Evolutionary conservation across 2,888 invertebrate genomes (phyloP).

Genomic region (Drosophila suboccidentalis): DNA sequence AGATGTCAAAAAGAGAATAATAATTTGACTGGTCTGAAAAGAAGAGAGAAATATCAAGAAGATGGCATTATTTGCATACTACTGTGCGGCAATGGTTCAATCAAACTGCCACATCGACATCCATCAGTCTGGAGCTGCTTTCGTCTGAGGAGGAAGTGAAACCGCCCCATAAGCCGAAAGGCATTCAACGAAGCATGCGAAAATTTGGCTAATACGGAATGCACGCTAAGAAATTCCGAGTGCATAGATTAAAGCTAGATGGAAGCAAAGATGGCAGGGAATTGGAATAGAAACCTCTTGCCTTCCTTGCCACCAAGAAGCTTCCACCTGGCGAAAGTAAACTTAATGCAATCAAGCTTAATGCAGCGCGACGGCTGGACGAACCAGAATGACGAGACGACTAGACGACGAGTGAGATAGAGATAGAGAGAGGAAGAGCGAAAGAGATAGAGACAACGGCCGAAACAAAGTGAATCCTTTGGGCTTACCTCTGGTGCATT

Average conservation of each 20-base stretch:
- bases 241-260: conserved; percentile 71
- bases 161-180: conserved; percentile 30
- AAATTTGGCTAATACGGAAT: conserved; percentile 80
- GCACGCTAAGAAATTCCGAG: conserved; percentile 75
- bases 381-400: conserved; percentile 37
- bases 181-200: conserved; percentile 72
- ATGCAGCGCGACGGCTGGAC: conserved; percentile 73
- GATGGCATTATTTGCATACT: conserved; percentile 17
- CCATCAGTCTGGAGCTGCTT: conserved; percentile 18
- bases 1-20: neutral
- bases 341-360: conserved; percentile 81
- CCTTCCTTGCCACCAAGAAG: neutral
- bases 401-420: conserved; percentile 11
- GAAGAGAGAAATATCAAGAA: neutral
- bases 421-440: neutral
- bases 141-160: neutral
- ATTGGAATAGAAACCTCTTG: neutral
- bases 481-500: conserved; percentile 78
- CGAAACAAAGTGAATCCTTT: conserved; percentile 72
- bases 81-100: conserved; percentile 61
- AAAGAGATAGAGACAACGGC: neutral
- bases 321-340: conserved; percentile 60
- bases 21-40: neutral
- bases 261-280: neutral
- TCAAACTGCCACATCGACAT: conserved; percentile 37